These are phyloP conservation scores for Anoplius nigerrimus DNA, from an alignment of 2,888 invertebrate species.

Conservation along the genomic window DNA sequence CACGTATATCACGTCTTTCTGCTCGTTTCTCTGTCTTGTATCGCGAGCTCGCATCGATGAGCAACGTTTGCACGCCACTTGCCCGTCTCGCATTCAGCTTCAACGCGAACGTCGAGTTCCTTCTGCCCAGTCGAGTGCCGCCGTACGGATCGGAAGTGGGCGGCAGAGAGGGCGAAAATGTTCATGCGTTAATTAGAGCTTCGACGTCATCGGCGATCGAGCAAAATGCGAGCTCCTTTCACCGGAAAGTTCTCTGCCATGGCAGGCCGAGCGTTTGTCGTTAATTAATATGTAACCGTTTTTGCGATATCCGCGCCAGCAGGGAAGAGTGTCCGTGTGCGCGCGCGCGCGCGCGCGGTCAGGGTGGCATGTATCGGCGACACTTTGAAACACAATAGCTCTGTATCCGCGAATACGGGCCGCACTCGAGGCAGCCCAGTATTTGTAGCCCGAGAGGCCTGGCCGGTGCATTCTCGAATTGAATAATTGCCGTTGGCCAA, in stretches of 20 bases:
- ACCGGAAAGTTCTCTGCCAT: background rate
- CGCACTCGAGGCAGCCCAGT: no score
- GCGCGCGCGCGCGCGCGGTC: background rate
- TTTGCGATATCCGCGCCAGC: conserved; percentile 7
- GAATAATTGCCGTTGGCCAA: no score
- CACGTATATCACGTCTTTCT: no score
- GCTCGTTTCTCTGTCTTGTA: no score
- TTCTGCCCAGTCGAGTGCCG: background rate
- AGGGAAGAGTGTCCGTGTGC: no score
- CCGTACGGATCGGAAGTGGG: no score
- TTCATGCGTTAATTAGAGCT: conserved; percentile 18
- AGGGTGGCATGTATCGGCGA: background rate
- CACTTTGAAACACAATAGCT: conserved; percentile 29
- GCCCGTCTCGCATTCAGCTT: no score
- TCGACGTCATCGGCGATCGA: conserved; percentile 6
- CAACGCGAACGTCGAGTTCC: no score
- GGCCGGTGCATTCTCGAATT: no score
- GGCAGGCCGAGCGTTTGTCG: conserved; percentile 4
- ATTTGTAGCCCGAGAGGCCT: no score
- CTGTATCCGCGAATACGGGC: background rate
- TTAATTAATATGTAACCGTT: conserved; percentile 27
- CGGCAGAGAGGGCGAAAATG: conserved; percentile 15
- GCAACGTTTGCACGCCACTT: no score
- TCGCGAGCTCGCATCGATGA: no score
- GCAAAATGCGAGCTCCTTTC: background rate